A percentile compares a stretch with the other conserved stretches of the same genome.
Conservation (phyloP, 1,140 invertebrate genomes). For the Paralvinella palmiformis region DNA sequence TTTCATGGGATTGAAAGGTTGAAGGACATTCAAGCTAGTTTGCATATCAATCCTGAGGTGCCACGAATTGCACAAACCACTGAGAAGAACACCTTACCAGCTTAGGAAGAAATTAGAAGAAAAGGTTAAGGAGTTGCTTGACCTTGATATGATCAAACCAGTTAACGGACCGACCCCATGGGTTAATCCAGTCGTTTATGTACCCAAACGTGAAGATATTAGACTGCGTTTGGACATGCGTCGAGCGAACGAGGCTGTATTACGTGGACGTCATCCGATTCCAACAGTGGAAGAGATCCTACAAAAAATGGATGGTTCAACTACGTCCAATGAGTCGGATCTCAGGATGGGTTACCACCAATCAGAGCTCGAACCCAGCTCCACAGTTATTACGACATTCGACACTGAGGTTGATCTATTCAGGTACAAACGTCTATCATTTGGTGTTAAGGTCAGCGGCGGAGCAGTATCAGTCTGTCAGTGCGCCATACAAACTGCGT, state of each 20-base stretch:
- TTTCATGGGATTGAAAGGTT: no score
- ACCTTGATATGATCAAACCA: constrained; percentile 14
- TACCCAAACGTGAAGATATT: constrained; percentile 11
- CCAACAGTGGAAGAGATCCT: constrained; percentile 16
- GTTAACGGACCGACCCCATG: constrained; percentile 11
- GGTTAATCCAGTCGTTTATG: constrained; percentile 14
- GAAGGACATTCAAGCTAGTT: no score
- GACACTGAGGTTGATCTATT: constrained; percentile 17
- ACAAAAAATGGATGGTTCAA: constrained; percentile 6
- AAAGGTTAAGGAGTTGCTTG: constrained; percentile 6
- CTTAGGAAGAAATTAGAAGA: constrained; percentile 5
- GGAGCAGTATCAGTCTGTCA: no score
- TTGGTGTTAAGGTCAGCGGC: no score
- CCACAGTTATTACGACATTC: constrained; percentile 12
- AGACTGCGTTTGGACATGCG: constrained; percentile 15
- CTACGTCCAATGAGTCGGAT: constrained; percentile 22
- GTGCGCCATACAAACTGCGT: no score
- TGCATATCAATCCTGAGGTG: no score
- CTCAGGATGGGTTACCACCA: constrained; percentile 23
- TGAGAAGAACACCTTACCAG: no score
- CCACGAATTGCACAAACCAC: no score
- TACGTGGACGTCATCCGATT: constrained; percentile 11
- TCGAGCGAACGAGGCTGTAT: constrained; percentile 9
- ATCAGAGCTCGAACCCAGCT: constrained; percentile 23
- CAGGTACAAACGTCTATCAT: constrained; percentile 22